These are phyloP conservation scores for Luperina nickerlii DNA, from an alignment of 2,888 invertebrate species.

Conservation along the genomic window DNA sequence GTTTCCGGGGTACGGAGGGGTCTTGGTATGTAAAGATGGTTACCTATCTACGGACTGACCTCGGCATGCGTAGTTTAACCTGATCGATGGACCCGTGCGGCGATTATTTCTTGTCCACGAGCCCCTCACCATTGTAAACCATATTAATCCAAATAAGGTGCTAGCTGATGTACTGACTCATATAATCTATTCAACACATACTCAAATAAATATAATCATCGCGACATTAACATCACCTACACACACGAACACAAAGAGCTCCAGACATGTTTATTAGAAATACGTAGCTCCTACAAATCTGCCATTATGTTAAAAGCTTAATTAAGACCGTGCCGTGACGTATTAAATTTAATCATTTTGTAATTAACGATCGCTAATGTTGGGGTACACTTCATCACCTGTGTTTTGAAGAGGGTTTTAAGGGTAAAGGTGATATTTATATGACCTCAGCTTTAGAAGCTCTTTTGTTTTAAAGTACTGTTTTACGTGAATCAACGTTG, in stretches of 20 bases:
- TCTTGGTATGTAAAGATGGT: too few species aligned
- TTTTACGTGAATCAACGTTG: background rate
- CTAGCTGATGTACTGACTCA: too few species aligned
- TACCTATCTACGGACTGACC: too few species aligned
- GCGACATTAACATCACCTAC: background rate
- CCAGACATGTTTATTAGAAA: slow-evolving; percentile 32
- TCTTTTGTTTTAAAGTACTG: slow-evolving; percentile 19
- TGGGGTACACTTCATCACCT: slow-evolving; percentile 35
- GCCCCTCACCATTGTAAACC: too few species aligned
- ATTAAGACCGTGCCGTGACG: slow-evolving; percentile 30
- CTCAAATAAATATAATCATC: background rate
- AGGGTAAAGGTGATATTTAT: slow-evolving; percentile 27
- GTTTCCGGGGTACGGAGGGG: too few species aligned
- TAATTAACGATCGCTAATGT: slow-evolving; percentile 51
- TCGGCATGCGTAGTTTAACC: too few species aligned
- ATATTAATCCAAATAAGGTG: background rate
- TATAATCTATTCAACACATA: background rate
- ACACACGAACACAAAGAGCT: background rate
- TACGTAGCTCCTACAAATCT: slow-evolving; percentile 28
- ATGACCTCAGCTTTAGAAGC: slow-evolving; percentile 20
- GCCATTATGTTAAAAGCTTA: slow-evolving; percentile 51
- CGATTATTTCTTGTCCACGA: too few species aligned
- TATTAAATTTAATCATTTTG: slow-evolving; percentile 49
- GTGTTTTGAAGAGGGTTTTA: slow-evolving; percentile 41
- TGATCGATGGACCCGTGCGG: too few species aligned